Percentiles rank a stretch among this genome's conserved stretches.
Evolutionary conservation across 53 echinoderm and acorn worm species (phyloP).

Genomic region (Apostichopus leukothele): DNA sequence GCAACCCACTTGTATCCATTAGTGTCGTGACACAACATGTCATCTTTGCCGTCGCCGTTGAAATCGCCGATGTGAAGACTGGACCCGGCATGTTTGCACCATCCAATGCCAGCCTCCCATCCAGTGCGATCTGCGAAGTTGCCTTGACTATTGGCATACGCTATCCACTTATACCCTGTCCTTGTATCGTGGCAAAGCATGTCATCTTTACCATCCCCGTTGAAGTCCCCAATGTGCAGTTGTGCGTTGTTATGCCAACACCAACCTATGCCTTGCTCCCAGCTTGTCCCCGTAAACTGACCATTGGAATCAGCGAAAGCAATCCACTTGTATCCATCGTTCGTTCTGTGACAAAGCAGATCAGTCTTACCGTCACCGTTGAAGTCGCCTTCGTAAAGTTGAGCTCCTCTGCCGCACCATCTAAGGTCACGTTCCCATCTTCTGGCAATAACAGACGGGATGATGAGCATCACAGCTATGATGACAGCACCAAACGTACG

Average conservation of each 20-base stretch:
- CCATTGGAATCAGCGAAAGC: background rate
- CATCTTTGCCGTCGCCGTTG: constrained; percentile 43
- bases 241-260: background rate
- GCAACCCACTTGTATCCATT: constrained; percentile 20
- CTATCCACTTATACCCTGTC: background rate
- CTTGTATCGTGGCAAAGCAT: constrained; percentile 30
- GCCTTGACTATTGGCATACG: background rate
- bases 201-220: constrained; percentile 24
- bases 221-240: constrained; percentile 26
- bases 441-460: background rate
- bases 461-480: background rate
- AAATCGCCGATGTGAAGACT: constrained; percentile 28
- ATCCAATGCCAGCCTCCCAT: background rate
- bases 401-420: background rate
- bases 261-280: constrained; percentile 18
- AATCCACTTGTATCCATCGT: constrained; percentile 19
- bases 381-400: constrained; percentile 29
- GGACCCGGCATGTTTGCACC: background rate
- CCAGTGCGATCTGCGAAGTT: background rate
- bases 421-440: background rate
- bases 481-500: background rate
- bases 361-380: constrained; percentile 39
- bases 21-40: constrained; percentile 18
- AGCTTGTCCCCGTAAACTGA: constrained; percentile 34
- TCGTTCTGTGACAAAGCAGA: constrained; percentile 22